phyloP scores from a whole-genome alignment of 2,113 vertebrate genomes.

The Rhombomys opimus region DNA sequence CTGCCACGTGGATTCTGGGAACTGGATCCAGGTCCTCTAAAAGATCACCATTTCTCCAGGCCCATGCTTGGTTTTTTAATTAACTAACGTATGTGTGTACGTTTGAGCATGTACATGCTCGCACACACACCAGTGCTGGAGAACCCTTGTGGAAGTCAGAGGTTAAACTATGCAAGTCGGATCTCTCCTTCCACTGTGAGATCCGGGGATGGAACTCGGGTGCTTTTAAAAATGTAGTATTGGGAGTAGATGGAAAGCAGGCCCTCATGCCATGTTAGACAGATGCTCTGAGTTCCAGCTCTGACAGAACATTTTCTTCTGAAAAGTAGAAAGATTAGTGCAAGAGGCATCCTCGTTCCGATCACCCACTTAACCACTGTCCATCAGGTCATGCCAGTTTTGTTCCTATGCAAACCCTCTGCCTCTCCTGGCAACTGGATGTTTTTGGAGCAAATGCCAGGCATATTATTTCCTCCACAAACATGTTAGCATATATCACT shows the following conservation, averaged over 20 bases:
- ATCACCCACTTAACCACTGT: neutral
- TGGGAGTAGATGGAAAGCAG: neutral
- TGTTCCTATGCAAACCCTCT: slow-evolving; percentile 20
- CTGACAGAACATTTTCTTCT: neutral
- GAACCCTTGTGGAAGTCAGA: neutral
- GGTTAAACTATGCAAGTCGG: neutral
- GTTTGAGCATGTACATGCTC: too few species aligned
- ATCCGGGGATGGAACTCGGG: neutral
- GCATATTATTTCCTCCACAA: slow-evolving; percentile 34
- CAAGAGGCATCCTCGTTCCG: neutral
- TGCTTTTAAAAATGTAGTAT: neutral
- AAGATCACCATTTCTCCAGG: neutral
- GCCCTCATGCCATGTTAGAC: neutral
- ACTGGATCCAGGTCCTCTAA: neutral
- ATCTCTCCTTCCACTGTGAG: neutral
- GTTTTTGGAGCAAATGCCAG: slow-evolving; percentile 47
- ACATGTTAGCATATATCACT: neutral
- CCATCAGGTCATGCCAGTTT: neutral
- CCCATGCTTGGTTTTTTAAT: neutral
- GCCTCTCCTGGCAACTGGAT: neutral
- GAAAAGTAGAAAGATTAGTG: neutral
- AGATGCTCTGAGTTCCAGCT: neutral
- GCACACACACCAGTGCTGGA: neutral
- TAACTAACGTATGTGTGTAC: neutral
- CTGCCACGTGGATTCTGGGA: neutral